Evolutionary conservation across 2,113 vertebrate genomes (phyloP).

Genomic region (Semicossyphus pulcher): DNA sequence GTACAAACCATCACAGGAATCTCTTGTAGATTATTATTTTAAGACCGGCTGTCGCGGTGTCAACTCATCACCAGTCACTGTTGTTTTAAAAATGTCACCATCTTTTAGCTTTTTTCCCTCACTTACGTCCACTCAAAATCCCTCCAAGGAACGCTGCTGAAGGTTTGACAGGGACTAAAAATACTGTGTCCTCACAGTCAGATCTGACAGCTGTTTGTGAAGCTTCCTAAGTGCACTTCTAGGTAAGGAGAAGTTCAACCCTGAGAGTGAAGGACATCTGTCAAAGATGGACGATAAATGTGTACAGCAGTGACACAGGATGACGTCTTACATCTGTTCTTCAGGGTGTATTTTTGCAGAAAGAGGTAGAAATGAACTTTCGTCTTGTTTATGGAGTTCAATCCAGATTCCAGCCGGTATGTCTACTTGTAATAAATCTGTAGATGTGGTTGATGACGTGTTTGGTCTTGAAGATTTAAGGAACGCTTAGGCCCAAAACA

Average conservation of each 20-base stretch:
- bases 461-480: no score
- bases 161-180: slow-evolving; percentile 36
- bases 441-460: no score
- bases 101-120: background rate
- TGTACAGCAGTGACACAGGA: background rate
- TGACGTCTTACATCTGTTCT: no score
- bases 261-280: background rate
- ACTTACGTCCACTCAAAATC: slow-evolving; percentile 5
- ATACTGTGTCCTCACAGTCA: background rate
- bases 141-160: background rate
- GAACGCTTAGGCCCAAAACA: no score
- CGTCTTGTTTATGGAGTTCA: background rate
- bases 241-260: background rate
- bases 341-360: no score
- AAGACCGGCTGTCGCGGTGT: background rate
- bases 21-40: background rate
- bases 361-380: no score
- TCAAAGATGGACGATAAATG: background rate
- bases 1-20: background rate
- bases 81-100: background rate
- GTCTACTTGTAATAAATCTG: no score
- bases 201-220: slow-evolving; percentile 17
- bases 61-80: background rate
- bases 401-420: background rate
- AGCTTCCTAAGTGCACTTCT: background rate